Evolutionary conservation across 2,888 invertebrate genomes (phyloP), one percentile per base, ranked within the genome.

Genomic region (Lordiphosa andalusiaca): DNA sequence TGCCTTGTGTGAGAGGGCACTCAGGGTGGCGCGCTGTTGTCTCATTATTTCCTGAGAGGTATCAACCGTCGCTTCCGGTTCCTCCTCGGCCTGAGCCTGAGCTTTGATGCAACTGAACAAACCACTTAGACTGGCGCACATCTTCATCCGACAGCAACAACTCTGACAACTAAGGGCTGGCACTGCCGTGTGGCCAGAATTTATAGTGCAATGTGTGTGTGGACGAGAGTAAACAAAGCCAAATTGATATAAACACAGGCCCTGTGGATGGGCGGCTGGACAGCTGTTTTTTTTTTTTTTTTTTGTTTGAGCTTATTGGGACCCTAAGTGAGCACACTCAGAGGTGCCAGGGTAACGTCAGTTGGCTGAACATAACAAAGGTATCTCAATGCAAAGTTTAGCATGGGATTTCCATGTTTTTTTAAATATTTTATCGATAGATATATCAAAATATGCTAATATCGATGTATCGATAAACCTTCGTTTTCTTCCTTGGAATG

Each of bases 121-220:
- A 23, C 54, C 61, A 40, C 39, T 49, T 36, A 75, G 41, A 21
- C 44, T 63, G 5, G 40, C 41, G 47, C 82, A 78, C 75, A 71
- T 69, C n/a, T 53, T 52, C 25, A 21, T 1, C 2, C 25, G 25
- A 7, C 6, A 0, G 2, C 25, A 25, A 7, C 25, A 25, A 2
- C 7, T 2, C 0, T 9, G 21, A 16, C 3, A 51, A 51, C 39
- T 51, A 33, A 40, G 40, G 19, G 12, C 19, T 7, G n/a, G 7
- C 3, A 4, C 10, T 49, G 41, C 40, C 47, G 46, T 33, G 44
- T 13, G 16, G 6, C 46, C 7, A 4, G n/a, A 39, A 42, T 62
- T 65, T 65, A 62, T 65, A 63, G 39, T 7, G 6, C 1, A 21
- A 6, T 25, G 16, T n/a, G 25, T 25, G 16, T n/a, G 25, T 7